Evolutionary conservation across 2,113 vertebrate genomes (phyloP).

Genomic region (Isurus oxyrinchus): DNA sequence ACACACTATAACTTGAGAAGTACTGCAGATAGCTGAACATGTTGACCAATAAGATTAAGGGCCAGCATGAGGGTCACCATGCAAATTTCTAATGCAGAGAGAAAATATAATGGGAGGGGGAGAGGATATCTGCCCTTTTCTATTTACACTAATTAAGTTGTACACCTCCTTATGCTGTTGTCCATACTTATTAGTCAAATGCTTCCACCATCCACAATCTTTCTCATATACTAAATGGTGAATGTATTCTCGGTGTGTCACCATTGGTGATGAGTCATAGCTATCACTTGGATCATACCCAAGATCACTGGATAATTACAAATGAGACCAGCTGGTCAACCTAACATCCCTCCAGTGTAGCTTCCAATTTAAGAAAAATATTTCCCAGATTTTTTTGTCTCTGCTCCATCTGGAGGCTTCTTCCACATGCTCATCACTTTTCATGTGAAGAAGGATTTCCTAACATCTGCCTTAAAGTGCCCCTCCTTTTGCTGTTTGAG

Average conservation of each 20-base stretch:
- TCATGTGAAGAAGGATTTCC: not conserved
- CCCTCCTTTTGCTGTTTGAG: not conserved
- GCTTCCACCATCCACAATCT: not conserved
- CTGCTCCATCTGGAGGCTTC: not conserved
- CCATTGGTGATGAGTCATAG: not conserved
- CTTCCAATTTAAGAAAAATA: not conserved
- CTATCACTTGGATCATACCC: not conserved
- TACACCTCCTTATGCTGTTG: not conserved
- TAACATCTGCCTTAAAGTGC: not conserved
- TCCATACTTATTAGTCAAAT: not conserved
- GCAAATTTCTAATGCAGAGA: not conserved
- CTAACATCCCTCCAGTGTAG: not conserved
- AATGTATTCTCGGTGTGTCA: not conserved
- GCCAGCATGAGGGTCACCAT: too few relatives aligned
- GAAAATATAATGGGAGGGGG: not conserved
- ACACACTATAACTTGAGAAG: not conserved
- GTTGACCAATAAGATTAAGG: not conserved
- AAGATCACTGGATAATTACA: not conserved
- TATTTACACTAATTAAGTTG: not conserved
- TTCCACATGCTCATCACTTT: not conserved
- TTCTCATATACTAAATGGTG: not conserved
- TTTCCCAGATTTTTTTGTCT: not conserved
- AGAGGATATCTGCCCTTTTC: too few relatives aligned
- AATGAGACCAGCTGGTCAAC: not conserved
- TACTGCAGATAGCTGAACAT: too few relatives aligned